Percentiles rank a stretch among this genome's conserved stretches.
These are phyloP conservation scores for Xiphophorus couchianus DNA, from an alignment of 2,113 vertebrate species.

Conservation along the genomic window DNA sequence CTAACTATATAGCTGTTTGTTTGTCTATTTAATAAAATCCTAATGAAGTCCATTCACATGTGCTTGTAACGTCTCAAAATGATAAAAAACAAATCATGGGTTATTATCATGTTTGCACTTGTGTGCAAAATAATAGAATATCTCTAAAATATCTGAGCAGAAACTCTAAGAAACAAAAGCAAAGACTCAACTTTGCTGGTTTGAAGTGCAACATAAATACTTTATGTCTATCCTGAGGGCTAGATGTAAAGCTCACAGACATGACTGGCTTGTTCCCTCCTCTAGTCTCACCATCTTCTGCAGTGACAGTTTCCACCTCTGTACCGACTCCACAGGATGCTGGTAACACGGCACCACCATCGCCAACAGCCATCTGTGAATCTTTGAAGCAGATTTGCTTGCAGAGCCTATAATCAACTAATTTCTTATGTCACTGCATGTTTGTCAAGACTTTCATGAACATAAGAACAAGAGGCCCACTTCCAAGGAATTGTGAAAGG, in stretches of 20 bases:
- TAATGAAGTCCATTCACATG: background rate
- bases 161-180: background rate
- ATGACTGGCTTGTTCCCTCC: background rate
- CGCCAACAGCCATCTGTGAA: slow-evolving; percentile 50
- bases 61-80: background rate
- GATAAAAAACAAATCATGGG: too few species aligned
- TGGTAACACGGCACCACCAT: slow-evolving; percentile 19
- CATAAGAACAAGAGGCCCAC: slow-evolving; percentile 20
- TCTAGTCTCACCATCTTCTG: slow-evolving; percentile 22
- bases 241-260: background rate
- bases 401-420: slow-evolving; percentile 27
- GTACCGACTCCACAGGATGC: slow-evolving; percentile 16
- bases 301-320: slow-evolving; percentile 34
- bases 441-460: slow-evolving; percentile 15
- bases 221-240: background rate
- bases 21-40: too few species aligned
- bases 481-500: slow-evolving; percentile 1
- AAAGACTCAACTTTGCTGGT: background rate
- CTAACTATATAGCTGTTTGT: too few species aligned
- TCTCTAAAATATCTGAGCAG: background rate
- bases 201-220: background rate
- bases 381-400: slow-evolving; percentile 12
- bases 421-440: slow-evolving; percentile 26
- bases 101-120: background rate
- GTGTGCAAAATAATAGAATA: background rate